Conservation (phyloP, 2,797 vertebrate genomes). For the Silurus lanzhouensis region DNA sequence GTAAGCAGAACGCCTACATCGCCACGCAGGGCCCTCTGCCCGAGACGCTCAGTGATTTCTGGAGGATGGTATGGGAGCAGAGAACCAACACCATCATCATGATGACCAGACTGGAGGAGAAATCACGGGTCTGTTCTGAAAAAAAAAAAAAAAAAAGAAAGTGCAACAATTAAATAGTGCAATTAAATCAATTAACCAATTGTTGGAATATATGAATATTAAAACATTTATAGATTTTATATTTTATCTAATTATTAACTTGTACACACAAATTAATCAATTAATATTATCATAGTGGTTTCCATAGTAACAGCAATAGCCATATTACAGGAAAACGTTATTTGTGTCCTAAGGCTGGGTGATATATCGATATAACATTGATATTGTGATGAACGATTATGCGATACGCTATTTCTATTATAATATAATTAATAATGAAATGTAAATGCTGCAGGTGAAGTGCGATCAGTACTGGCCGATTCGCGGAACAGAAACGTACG, state of each 20-base stretch:
- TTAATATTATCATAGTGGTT: not conserved
- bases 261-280: no score
- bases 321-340: not conserved
- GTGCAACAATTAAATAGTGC: no score
- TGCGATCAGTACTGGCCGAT: slow-evolving; percentile 97
- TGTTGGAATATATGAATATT: no score
- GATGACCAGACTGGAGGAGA: slow-evolving; percentile 97
- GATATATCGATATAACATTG: not conserved
- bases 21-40: slow-evolving; percentile 94
- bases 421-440: not conserved
- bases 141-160: not conserved
- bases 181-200: not conserved
- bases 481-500: slow-evolving; percentile 78
- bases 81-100: slow-evolving; percentile 89
- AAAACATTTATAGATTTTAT: no score
- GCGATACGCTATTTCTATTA: not conserved
- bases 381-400: not conserved
- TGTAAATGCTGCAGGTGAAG: slow-evolving; percentile 78
- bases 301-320: not conserved
- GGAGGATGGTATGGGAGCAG: slow-evolving; percentile 99
- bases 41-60: slow-evolving; percentile 93
- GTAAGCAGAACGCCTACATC: slow-evolving; percentile 97
- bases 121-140: slow-evolving; percentile 82
- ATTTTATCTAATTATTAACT: not conserved
- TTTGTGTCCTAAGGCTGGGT: not conserved